Evolutionary conservation across 2,113 vertebrate species (phyloP), one percentile per base, ranked within the genome.

Genomic region (Lynx canadensis): DNA sequence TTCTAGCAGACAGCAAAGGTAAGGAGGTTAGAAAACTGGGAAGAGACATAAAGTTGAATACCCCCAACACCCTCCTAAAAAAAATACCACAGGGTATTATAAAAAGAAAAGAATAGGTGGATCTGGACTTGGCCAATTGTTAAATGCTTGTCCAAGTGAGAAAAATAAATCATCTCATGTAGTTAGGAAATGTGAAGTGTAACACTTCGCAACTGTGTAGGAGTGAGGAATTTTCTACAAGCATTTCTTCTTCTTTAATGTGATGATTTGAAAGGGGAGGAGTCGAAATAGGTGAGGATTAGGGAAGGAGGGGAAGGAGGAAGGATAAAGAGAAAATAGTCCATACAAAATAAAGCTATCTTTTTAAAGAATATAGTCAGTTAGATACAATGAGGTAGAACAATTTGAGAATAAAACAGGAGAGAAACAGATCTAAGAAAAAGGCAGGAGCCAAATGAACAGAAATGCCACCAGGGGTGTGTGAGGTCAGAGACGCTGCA

Each of bases 381-480:
- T 27, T 5, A 69, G 38, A 89, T 11, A 52, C 12, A 89, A 31
- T 41, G n/a, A 90, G 29, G 29, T 63, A 21, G 57, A 27, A 18
- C 38, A 65, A 65, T 68, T 2, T 74, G 23, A 71, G 23, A 65
- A 52, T 23, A 55, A 60, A 95, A 86, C 50, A 29, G 9, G 27
- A 92, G 11, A 85, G n/a, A 95, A 89, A 76, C 0, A 13, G 19
- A 31, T 50, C 3, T 36, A 36, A 92, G 52, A 2, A 19, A 88
- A 76, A 80, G n/a, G 48, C 2, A 1, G 33, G 5, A 31, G 27
- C 12, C 8, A 29, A 25, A 45, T 27, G 4, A n/a, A 80, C 38
- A 0, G 19, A 7, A 0, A 0, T 36, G 50, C 29, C 63, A 15
- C 38, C 23, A 21, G 27, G 1, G 5, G 14, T 23, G 27, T 76